phyloP scores from a whole-genome alignment of 2,113 vertebrate species.

The Sylvilagus bachmani region DNA sequence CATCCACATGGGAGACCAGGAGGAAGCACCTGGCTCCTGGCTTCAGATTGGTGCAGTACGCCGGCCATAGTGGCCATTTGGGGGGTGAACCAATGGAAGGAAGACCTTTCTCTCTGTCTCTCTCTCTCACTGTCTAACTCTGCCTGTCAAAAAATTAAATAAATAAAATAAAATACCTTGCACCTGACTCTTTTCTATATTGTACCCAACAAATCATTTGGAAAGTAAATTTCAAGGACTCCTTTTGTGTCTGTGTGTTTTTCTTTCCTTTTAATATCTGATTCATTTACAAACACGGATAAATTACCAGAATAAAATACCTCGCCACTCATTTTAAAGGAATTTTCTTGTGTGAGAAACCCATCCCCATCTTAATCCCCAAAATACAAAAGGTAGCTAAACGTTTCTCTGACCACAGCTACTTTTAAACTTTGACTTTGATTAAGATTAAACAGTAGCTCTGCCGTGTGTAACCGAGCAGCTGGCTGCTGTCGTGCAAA shows the following conservation, averaged over 20 bases:
- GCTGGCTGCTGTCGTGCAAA: background rate
- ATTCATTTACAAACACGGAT: no score
- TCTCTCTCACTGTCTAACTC: no score
- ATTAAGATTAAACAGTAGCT: background rate
- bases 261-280: slow-evolving; percentile 56
- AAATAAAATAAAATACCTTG: slow-evolving; percentile 54
- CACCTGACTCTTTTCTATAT: background rate
- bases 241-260: slow-evolving; percentile 43
- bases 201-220: background rate
- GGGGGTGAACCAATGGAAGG: no score
- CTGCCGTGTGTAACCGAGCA: background rate
- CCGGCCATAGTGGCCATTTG: no score
- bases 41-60: no score
- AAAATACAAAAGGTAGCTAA: slow-evolving; percentile 31
- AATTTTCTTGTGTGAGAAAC: slow-evolving; percentile 56
- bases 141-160: no score
- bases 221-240: slow-evolving; percentile 29
- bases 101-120: no score
- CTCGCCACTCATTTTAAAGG: slow-evolving; percentile 66
- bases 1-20: no score
- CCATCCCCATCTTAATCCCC: background rate
- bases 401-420: background rate
- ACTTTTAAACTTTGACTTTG: slow-evolving; percentile 35
- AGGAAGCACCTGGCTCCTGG: no score
- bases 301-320: slow-evolving; percentile 46